Evolutionary conservation across 2,113 vertebrate species (phyloP).

Genomic region (Phyllostomus discolor): DNA sequence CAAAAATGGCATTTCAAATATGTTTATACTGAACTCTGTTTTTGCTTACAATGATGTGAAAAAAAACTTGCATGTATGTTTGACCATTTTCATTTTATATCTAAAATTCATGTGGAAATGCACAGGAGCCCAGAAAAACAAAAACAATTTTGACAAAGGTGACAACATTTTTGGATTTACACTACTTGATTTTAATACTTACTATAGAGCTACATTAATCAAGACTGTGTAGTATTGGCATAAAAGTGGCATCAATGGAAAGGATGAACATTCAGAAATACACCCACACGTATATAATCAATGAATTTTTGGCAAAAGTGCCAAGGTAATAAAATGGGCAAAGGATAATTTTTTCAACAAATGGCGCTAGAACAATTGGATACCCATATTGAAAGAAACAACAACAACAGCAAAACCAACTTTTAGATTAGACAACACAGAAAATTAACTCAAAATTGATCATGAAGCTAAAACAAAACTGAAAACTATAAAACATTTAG

Average conservation of each 20-base stretch:
- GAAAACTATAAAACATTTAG: neutral
- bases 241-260: neutral
- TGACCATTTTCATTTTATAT: neutral
- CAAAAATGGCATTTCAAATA: neutral
- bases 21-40: neutral
- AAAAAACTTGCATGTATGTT: neutral
- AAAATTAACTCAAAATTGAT: neutral
- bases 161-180: neutral
- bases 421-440: neutral
- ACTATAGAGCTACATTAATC: neutral
- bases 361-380: neutral
- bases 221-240: neutral
- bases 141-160: neutral
- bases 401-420: neutral
- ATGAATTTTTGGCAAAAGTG: neutral
- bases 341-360: neutral
- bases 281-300: neutral
- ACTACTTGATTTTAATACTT: neutral
- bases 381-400: neutral
- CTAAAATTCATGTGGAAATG: neutral
- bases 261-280: neutral
- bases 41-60: neutral
- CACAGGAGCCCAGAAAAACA: neutral
- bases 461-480: neutral
- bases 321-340: neutral